A percentile compares a stretch with the other conserved stretches of the same genome.
phyloP scores from a whole-genome alignment of 2,797 vertebrate species.

The Aselliscus stoliczkanus region DNA sequence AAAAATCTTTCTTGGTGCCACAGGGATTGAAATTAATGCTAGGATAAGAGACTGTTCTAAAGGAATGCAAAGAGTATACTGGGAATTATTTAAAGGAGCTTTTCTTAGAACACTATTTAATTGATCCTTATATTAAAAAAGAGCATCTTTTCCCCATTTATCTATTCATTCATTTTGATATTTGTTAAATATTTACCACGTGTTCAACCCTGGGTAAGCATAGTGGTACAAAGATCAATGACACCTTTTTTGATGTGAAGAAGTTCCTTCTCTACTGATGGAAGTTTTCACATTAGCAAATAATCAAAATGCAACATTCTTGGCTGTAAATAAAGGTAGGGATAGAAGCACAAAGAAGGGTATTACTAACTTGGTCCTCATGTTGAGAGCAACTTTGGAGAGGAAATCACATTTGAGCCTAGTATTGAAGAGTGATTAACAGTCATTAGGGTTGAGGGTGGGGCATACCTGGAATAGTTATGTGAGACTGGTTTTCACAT shows the following conservation, averaged over 20 bases:
- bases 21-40: slow-evolving; percentile 63
- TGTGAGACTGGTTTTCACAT: background rate
- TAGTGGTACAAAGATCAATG: background rate
- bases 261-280: background rate
- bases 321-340: background rate
- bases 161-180: background rate
- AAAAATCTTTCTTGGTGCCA: slow-evolving; percentile 53
- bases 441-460: background rate
- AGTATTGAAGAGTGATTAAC: background rate
- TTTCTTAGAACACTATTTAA: background rate
- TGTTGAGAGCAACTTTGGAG: background rate
- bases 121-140: background rate
- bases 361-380: background rate
- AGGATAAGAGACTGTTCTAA: slow-evolving; percentile 2
- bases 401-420: background rate
- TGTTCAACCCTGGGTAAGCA: background rate
- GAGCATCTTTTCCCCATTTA: background rate
- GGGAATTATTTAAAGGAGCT: background rate
- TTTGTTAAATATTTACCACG: background rate
- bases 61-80: background rate
- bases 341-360: background rate
- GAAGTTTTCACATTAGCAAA: background rate
- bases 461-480: background rate
- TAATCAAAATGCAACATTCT: background rate
- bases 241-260: background rate